These are phyloP conservation scores for Perca schrenkii DNA, from an alignment of 2,113 vertebrate species.

Conservation along the genomic window DNA sequence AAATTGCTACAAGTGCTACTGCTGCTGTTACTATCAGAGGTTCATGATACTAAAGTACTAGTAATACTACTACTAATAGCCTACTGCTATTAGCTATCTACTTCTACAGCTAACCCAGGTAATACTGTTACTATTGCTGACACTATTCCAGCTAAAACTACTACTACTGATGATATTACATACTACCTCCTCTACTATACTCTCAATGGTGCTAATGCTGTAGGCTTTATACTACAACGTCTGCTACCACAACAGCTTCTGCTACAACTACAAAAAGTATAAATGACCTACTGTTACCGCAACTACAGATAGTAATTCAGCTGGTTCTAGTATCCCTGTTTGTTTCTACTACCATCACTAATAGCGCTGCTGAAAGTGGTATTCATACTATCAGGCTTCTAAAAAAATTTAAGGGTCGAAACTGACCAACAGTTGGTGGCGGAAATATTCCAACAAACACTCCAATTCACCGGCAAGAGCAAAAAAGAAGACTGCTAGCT, in stretches of 20 bases:
- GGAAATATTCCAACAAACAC: background rate
- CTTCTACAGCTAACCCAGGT: background rate
- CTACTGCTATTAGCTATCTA: background rate
- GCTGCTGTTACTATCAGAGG: no score
- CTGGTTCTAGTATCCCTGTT: background rate
- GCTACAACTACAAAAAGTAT: background rate
- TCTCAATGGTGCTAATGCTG: background rate
- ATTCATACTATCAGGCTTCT: background rate
- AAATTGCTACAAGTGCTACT: background rate
- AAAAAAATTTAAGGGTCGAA: background rate
- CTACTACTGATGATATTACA: background rate
- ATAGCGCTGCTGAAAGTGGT: background rate
- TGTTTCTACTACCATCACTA: background rate
- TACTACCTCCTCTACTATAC: background rate
- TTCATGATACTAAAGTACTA: background rate
- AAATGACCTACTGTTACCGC: background rate
- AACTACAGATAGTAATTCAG: background rate
- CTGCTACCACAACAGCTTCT: background rate
- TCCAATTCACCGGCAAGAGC: no score
- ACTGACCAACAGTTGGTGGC: background rate
- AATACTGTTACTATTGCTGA: background rate
- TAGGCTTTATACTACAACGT: background rate
- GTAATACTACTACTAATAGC: background rate
- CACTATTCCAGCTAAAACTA: background rate
- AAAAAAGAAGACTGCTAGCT: background rate